Conservation (phyloP, 2,888 invertebrate genomes). For the Tipula unca region DNA sequence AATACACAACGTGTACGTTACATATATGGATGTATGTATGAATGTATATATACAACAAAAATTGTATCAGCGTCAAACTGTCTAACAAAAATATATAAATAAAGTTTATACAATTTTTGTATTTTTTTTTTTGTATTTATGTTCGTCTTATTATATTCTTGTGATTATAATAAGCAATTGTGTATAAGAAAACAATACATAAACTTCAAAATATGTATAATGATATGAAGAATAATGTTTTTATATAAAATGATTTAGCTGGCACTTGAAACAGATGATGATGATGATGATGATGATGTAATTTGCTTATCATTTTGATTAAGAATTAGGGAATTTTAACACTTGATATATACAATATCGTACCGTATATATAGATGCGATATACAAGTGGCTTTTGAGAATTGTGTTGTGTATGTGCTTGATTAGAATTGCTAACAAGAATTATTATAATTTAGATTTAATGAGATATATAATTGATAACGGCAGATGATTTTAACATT, state of each 20-base stretch:
- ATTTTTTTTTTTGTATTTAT: not conserved
- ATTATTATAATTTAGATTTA: not conserved
- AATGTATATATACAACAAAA: not conserved
- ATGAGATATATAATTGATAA: not conserved
- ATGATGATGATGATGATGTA: not conserved
- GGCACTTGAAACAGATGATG: constrained; percentile 8
- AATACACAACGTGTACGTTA: not conserved
- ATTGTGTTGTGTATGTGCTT: not conserved
- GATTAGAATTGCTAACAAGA: not conserved
- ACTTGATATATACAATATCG: not conserved
- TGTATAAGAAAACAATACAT: constrained; percentile 8
- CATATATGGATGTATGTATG: not conserved
- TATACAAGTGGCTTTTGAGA: constrained; percentile 4
- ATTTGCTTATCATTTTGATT: constrained; percentile 14
- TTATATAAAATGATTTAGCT: constrained; percentile 8
- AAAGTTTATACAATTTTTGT: not conserved
- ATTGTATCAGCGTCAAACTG: constrained; percentile 8
- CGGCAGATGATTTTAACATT: not conserved
- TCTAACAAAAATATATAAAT: constrained; percentile 14
- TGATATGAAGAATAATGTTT: constrained; percentile 14
- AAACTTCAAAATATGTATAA: constrained; percentile 14
- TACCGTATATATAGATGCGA: not conserved
- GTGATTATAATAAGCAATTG: constrained; percentile 14
- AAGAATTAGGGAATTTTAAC: constrained; percentile 8
- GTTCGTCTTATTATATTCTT: constrained; percentile 8